Percentiles rank a stretch among this genome's conserved stretches.
Conservation (phyloP, 2,797 vertebrate genomes). For the Molothrus aeneus region DNA sequence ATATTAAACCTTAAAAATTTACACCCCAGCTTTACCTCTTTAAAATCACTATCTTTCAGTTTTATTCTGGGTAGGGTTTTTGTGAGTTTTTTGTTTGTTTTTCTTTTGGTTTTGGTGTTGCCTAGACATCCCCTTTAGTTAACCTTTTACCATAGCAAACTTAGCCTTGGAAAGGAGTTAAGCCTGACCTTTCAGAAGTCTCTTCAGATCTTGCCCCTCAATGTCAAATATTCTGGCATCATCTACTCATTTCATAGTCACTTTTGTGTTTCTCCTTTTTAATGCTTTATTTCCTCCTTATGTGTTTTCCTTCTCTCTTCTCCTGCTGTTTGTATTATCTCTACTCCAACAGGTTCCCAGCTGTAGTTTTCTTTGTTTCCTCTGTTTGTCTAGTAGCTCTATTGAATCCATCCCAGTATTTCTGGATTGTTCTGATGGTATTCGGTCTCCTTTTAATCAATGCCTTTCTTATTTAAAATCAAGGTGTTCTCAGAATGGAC, state of each 20-base stretch:
- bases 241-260: conserved; percentile 57
- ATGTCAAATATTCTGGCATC: conserved; percentile 58
- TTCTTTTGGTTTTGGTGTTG: neutral
- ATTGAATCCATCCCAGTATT: conserved; percentile 36
- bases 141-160: conserved; percentile 40
- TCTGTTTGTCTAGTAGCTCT: conserved; percentile 51
- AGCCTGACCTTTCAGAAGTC: conserved; percentile 47
- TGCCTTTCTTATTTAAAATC: conserved; percentile 59
- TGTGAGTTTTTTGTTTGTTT: neutral
- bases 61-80: neutral
- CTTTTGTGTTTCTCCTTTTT: conserved; percentile 67
- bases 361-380: conserved; percentile 67
- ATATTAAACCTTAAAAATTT: neutral
- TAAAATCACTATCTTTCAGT: neutral
- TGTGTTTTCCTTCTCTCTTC: conserved; percentile 52
- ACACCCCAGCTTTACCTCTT: neutral
- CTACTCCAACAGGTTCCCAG: conserved; percentile 62
- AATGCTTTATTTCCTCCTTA: conserved; percentile 24
- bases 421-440: conserved; percentile 34
- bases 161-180: conserved; percentile 28
- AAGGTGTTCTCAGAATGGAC: conserved; percentile 20
- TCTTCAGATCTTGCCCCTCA: conserved; percentile 52
- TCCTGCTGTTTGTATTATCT: conserved; percentile 70
- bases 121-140: conserved; percentile 25
- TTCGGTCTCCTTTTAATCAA: conserved; percentile 65